Evolutionary conservation across 2,113 vertebrate genomes (phyloP).

Genomic region (Galeopterus variegatus): DNA sequence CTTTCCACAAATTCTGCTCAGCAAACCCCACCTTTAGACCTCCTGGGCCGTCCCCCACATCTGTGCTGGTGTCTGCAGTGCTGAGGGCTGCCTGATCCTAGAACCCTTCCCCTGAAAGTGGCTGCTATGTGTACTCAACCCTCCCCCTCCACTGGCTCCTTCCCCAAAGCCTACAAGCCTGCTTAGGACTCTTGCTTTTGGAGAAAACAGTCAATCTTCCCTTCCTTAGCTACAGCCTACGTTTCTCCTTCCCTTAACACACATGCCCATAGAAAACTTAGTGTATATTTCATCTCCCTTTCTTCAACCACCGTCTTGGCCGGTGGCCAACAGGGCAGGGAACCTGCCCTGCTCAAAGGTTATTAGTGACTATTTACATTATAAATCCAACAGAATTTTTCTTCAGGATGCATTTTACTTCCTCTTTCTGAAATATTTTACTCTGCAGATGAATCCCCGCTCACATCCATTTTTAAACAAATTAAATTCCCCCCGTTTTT

Average conservation of each 20-base stretch:
- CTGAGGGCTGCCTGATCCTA: background rate
- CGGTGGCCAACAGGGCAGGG: background rate
- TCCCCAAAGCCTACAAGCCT: background rate
- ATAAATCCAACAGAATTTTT: background rate
- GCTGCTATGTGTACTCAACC: background rate
- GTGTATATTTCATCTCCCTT: background rate
- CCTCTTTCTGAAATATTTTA: background rate
- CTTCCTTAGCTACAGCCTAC: background rate
- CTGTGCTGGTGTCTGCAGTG: too few species aligned
- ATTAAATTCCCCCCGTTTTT: background rate
- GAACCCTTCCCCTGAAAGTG: background rate
- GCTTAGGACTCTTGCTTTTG: background rate
- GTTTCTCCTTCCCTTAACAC: background rate
- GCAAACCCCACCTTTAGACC: background rate
- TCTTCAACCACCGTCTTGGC: background rate
- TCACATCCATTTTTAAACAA: background rate
- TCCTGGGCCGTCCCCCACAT: background rate
- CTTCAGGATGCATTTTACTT: background rate
- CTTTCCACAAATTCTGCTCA: background rate
- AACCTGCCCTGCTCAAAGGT: background rate
- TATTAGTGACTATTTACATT: background rate
- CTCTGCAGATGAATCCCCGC: background rate
- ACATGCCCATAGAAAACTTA: background rate
- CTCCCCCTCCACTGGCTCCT: background rate
- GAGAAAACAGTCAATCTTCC: background rate